Evolutionary conservation across 1,140 invertebrate species (phyloP).

Genomic region (Camponotus vicinus): DNA sequence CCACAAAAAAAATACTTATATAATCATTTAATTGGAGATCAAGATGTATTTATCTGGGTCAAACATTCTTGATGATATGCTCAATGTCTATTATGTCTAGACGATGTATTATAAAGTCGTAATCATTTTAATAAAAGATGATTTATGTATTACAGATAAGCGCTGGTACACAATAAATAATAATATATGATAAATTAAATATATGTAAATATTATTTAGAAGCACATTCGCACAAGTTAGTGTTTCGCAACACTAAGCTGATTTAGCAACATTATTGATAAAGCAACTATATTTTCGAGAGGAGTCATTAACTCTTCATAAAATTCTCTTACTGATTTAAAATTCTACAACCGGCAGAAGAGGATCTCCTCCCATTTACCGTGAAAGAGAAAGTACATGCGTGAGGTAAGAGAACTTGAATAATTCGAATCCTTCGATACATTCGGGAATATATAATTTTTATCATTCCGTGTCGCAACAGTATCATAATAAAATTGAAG

Average conservation of each 20-base stretch:
- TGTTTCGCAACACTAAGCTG: too few species aligned
- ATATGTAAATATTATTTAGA: too few species aligned
- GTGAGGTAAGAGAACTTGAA: not conserved
- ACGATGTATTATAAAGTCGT: not conserved
- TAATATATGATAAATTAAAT: too few species aligned
- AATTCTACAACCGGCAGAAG: not conserved
- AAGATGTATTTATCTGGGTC: slow-evolving; percentile 12
- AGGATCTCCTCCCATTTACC: slow-evolving; percentile 1
- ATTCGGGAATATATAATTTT: too few species aligned
- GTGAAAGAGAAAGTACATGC: not conserved
- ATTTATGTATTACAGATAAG: not conserved
- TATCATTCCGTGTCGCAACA: too few species aligned
- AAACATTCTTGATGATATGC: slow-evolving; percentile 1
- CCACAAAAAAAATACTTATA: not conserved
- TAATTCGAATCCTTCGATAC: not conserved
- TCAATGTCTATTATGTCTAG: not conserved
- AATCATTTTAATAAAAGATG: not conserved
- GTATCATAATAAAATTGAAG: not conserved
- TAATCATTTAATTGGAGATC: not conserved
- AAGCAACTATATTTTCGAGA: too few species aligned
- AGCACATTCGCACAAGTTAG: too few species aligned
- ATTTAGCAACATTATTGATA: too few species aligned
- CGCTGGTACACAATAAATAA: too few species aligned
- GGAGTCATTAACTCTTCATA: not conserved
- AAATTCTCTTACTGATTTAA: not conserved